These are phyloP conservation scores for Hipposideros armiger DNA, from an alignment of 2,113 vertebrate genomes.

Conservation along the genomic window DNA sequence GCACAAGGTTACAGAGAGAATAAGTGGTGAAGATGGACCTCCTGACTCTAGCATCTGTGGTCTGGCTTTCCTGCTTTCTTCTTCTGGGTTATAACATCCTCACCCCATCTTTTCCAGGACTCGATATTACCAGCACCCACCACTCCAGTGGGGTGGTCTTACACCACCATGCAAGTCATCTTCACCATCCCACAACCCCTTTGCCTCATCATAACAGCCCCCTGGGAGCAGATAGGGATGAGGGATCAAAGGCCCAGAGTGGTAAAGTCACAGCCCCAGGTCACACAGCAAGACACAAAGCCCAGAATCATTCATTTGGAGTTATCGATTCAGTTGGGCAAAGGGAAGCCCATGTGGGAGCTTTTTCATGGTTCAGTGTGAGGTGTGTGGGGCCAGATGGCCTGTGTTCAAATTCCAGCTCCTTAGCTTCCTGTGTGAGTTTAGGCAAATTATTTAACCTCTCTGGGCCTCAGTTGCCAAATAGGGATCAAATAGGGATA, in stretches of 20 bases:
- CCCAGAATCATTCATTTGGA: not conserved
- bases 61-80: not conserved
- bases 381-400: not conserved
- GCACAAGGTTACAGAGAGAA: not conserved
- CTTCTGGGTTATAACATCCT: not conserved
- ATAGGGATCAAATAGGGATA: not conserved
- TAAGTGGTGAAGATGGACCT: not conserved
- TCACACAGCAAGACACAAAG: not conserved
- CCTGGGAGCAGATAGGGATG: not conserved
- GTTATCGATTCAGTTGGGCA: not conserved
- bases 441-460: slow-evolving; percentile 30
- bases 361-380: not conserved
- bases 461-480: slow-evolving; percentile 17
- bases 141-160: not conserved
- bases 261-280: slow-evolving; percentile 1
- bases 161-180: not conserved
- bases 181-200: not conserved
- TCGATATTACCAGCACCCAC: not conserved
- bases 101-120: not conserved
- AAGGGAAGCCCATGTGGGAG: not conserved
- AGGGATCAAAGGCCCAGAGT: slow-evolving; percentile 24
- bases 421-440: not conserved
- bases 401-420: slow-evolving; percentile 2
- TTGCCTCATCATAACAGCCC: not conserved
- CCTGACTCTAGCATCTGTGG: not conserved